Evolutionary conservation across 2,113 vertebrate species (phyloP), one percentile per base, ranked within the genome.

Genomic region (Sterna hirundo): DNA sequence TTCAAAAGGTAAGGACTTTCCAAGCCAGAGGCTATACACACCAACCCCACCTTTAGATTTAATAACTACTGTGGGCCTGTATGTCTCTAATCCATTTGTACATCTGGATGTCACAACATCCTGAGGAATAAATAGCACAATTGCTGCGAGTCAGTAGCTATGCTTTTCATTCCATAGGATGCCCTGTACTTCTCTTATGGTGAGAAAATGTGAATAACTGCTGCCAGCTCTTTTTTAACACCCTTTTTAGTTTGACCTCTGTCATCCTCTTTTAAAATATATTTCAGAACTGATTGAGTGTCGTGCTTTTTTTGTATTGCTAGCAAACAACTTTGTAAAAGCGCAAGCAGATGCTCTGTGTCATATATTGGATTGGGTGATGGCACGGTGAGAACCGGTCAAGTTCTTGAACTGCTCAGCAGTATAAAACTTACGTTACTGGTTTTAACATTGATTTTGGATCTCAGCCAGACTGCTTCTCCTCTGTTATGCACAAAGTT

Each of bases 151-250:
- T 82, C 60, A 47, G 15, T 52, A 13, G 70, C 80, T 40, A 83
- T 83, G 81, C 65, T 80, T 76, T 80, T 57, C 82, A 77, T 82
- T 91, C 93, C 78, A 77, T 61, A 72, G 87, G 70, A 65, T 79
- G 66, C 74, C 93, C 82, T 16, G 16, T 64, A 81, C 91, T 72
- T 83, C 81, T 79, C 29, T 46, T 47, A 13, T 23, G 38, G 91
- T 60, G 36, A 87, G 94, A 95, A 96, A 58, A 82, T 95, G 91
- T 72, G 81, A 94, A 76, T 85, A 91, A 72, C 75, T 87, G 65
- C 77, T 95, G 93, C 74, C 95, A 94, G 23, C 34, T 89, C 65
- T 76, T 75, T 91, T 95, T 64, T 86, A 95, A 83, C 87, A 72
- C 78, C 54, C 40, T 89, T 86, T 52, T 74, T 44, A 54, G 25